Evolutionary conservation across 2,113 vertebrate species (phyloP).

Genomic region (Vulpes vulpes): DNA sequence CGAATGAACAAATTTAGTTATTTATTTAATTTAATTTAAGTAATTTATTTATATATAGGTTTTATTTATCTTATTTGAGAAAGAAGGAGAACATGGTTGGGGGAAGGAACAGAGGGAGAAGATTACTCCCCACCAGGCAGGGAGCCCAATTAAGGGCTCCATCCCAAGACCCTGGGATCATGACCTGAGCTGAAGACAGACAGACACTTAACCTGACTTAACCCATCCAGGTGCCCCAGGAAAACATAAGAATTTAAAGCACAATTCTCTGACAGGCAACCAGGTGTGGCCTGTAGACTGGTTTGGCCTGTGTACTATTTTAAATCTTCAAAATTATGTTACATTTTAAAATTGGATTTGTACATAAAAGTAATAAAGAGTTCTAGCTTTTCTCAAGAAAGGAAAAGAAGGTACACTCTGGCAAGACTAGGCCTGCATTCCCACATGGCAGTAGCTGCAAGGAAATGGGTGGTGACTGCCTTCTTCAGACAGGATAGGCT

Average conservation of each 20-base stretch:
- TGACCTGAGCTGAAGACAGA: neutral
- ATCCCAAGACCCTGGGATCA: neutral
- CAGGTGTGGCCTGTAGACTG: neutral
- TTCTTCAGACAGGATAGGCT: neutral
- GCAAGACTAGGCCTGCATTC: neutral
- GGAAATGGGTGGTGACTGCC: neutral
- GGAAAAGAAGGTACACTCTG: neutral
- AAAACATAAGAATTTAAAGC: neutral
- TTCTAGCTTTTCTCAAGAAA: slow-evolving; percentile 1
- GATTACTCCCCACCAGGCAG: neutral
- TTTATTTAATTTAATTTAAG: no score
- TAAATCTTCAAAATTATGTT: neutral
- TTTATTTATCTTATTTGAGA: neutral
- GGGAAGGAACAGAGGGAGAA: neutral
- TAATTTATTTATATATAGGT: no score
- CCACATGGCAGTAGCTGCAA: neutral
- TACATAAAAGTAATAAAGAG: neutral
- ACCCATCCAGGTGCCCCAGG: neutral
- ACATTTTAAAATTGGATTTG: slow-evolving; percentile 26
- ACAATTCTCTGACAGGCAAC: neutral
- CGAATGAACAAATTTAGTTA: no score
- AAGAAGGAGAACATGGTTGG: neutral
- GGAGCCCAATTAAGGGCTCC: neutral
- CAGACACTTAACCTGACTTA: neutral
- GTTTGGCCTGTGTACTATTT: neutral